Evolutionary conservation across 2,797 vertebrate genomes (phyloP).

Genomic region (Anniella stebbinsi): DNA sequence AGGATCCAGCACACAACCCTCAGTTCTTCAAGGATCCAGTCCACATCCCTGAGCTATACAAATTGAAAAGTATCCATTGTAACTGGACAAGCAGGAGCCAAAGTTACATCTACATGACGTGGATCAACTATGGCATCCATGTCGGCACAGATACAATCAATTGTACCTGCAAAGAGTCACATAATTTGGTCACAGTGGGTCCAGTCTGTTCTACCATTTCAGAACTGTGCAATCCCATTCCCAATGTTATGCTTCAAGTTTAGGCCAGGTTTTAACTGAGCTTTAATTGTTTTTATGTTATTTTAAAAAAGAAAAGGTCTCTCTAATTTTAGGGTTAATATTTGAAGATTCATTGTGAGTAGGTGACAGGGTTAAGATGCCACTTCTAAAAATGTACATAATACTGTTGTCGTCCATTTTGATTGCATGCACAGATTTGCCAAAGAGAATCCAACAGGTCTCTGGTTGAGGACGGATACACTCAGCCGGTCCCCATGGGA

Average conservation of each 20-base stretch:
- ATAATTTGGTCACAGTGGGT: neutral
- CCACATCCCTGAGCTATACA: no score
- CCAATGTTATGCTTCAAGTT: neutral
- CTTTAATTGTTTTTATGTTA: neutral
- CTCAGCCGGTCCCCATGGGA: slow-evolving; percentile 53
- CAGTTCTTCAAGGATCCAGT: no score
- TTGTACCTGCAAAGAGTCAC: no score
- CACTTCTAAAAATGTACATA: neutral
- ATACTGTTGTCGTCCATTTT: neutral
- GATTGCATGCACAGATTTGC: slow-evolving; percentile 53
- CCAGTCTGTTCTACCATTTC: neutral
- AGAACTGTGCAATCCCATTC: neutral
- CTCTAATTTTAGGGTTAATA: slow-evolving; percentile 4
- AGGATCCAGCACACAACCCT: no score
- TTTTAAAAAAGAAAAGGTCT: neutral
- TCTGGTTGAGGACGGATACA: slow-evolving; percentile 63
- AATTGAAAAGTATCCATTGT: no score
- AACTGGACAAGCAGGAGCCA: no score
- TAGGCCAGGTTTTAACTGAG: no score
- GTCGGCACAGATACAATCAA: no score
- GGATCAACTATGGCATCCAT: no score
- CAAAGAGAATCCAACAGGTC: slow-evolving; percentile 27
- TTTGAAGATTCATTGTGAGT: slow-evolving; percentile 3
- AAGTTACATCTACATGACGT: no score
- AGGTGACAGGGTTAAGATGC: slow-evolving; percentile 9